Conservation (phyloP, 2,113 vertebrate genomes). For the Taurulus bubalis region DNA sequence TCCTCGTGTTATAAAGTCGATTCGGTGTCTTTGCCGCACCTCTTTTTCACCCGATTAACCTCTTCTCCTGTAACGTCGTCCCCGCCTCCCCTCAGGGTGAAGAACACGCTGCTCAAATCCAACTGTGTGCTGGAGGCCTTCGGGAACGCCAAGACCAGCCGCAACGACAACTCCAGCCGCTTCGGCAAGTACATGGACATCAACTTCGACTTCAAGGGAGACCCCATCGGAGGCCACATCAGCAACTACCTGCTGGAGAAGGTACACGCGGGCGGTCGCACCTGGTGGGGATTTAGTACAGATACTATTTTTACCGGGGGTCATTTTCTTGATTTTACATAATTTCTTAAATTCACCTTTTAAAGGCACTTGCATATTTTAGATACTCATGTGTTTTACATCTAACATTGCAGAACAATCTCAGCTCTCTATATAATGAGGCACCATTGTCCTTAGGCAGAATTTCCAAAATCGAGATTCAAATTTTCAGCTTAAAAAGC, state of each 20-base stretch:
- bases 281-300: not conserved
- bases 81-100: slow-evolving; percentile 85
- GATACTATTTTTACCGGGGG: not conserved
- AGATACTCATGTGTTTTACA: no score
- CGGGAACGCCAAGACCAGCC: slow-evolving; percentile 98
- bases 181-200: slow-evolving; percentile 99
- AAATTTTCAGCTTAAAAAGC: no score
- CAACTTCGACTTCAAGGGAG: slow-evolving; percentile 99
- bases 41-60: not conserved
- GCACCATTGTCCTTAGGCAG: no score
- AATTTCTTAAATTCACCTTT: no score
- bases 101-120: slow-evolving; percentile 98
- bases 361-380: no score
- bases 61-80: not conserved
- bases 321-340: no score
- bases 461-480: no score
- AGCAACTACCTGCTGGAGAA: slow-evolving; percentile 98
- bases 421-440: no score
- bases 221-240: slow-evolving; percentile 98
- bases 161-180: slow-evolving; percentile 98
- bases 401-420: no score
- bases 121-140: slow-evolving; percentile 98
- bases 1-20: not conserved
- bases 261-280: slow-evolving; percentile 75
- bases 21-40: not conserved